Percentiles rank a stretch among this genome's conserved stretches.
Conservation (phyloP, 2,113 vertebrate genomes). For the Dendrocopos noguchii region DNA sequence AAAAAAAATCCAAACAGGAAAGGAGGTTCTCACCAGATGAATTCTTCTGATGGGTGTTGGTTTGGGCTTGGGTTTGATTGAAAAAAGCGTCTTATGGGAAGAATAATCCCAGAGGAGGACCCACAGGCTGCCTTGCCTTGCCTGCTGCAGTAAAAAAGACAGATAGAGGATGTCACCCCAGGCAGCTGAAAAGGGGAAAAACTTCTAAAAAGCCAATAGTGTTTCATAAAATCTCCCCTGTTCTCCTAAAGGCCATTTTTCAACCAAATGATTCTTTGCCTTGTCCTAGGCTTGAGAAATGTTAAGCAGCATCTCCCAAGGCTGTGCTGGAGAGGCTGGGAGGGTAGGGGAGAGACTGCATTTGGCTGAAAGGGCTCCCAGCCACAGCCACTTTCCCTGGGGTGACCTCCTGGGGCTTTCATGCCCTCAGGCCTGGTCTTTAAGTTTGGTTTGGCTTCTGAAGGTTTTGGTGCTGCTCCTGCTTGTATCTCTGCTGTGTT, state of each 20-base stretch:
- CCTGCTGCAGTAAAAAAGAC: constrained; percentile 32
- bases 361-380: background rate
- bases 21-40: background rate
- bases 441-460: background rate
- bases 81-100: constrained; percentile 11
- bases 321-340: background rate
- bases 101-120: constrained; percentile 3
- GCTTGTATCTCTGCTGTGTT: background rate
- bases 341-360: rapidly evolving
- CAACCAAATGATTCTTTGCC: constrained; percentile 32
- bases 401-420: background rate
- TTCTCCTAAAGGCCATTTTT: constrained; percentile 37
- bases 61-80: background rate
- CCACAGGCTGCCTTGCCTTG: background rate
- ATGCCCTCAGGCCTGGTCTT: background rate
- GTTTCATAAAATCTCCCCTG: constrained; percentile 44
- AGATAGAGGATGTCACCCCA: background rate
- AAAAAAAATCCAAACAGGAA: background rate
- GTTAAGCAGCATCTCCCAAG: constrained; percentile 4
- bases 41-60: background rate
- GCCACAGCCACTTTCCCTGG: background rate
- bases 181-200: constrained; percentile 1
- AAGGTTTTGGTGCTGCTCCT: background rate
- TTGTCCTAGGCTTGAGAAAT: constrained; percentile 38
- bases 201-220: constrained; percentile 46